Percentiles rank a stretch among this genome's conserved stretches.
Conservation (phyloP, 2,888 invertebrate genomes). For the Agonopterix arenella region DNA sequence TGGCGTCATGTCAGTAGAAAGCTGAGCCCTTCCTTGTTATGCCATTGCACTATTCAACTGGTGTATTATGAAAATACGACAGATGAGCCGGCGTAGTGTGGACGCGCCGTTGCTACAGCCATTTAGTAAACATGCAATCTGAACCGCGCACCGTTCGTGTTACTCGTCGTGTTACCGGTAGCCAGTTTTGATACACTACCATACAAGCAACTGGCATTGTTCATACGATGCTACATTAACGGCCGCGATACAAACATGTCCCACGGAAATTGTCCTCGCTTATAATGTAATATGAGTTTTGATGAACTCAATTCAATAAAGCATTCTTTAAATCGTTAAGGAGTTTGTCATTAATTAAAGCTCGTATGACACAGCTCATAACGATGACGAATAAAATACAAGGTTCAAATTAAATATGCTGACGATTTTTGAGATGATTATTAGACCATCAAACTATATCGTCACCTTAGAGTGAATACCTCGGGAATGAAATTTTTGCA, state of each 20-base stretch:
- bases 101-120: constrained; percentile 14
- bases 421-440: too few relatives aligned
- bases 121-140: constrained; percentile 54
- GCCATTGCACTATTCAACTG: constrained; percentile 36
- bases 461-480: too few relatives aligned
- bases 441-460: too few relatives aligned
- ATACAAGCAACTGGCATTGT: constrained; percentile 21
- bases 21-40: constrained; percentile 45
- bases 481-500: too few relatives aligned
- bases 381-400: too few relatives aligned
- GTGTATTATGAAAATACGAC: constrained; percentile 61
- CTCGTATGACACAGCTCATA: too few relatives aligned
- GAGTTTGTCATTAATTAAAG: constrained; percentile 3
- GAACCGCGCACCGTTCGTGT: constrained; percentile 30
- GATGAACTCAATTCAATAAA: constrained; percentile 4
- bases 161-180: constrained; percentile 22
- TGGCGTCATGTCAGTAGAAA: constrained; percentile 23
- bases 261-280: constrained; percentile 6
- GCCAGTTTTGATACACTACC: constrained; percentile 15
- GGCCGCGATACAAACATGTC: constrained; percentile 9
- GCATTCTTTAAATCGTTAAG: constrained; percentile 6
- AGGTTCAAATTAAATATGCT: too few relatives aligned
- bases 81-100: constrained; percentile 28
- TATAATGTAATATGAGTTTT: constrained; percentile 3
- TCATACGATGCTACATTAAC: constrained; percentile 21